Evolutionary conservation across 2,888 invertebrate species (phyloP), one percentile per base, ranked within the genome.

Genomic region (Cataglyphis livida): DNA sequence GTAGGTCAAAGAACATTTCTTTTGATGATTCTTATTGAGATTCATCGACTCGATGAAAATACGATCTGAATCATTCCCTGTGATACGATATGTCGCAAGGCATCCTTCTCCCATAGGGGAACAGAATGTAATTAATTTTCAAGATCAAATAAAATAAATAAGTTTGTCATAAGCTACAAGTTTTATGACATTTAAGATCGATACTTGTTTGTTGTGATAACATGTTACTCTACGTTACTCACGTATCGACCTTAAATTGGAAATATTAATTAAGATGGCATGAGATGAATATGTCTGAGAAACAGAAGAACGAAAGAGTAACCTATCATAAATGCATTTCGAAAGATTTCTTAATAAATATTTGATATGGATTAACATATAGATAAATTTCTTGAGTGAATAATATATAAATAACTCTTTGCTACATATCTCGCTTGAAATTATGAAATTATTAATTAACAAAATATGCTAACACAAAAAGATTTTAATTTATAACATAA

Each of bases 101-200:
- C 68, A 48, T 83, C 68, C 48, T 57, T 62, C 71, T 75, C 64
- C 61, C 61, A 35, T 18, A 44, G 3, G 61, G 65, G 79, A 73
- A 68, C 68, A 75, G 73, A 83, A 82, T 51, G 82, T 84, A 89
- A 90, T 89, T 88, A 89, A 90, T 71, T 76, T 70, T 83, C 25
- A 48, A 82, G 79, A 83, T 85, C 83, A 81, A 84, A 89, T 62
- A 68, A 68, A 75, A 71, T 59, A 59, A 28, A 28, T 28, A 25
- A 25, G 28, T 57, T 57, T 57, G 61, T 65, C 62, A 9, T 21
- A n/a, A 74, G 32, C n/a, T 65, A 35, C 51, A 41, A 57, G 32
- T 10, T 48, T 38, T 59, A 51, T 51, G 44, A 21, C 51, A 59
- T 74, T 61, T 59, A 59, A 48, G n/a, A 32, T 48, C 18, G 57